Conservation (phyloP, 2,113 vertebrate species). For the Rhabdornis inornatus region DNA sequence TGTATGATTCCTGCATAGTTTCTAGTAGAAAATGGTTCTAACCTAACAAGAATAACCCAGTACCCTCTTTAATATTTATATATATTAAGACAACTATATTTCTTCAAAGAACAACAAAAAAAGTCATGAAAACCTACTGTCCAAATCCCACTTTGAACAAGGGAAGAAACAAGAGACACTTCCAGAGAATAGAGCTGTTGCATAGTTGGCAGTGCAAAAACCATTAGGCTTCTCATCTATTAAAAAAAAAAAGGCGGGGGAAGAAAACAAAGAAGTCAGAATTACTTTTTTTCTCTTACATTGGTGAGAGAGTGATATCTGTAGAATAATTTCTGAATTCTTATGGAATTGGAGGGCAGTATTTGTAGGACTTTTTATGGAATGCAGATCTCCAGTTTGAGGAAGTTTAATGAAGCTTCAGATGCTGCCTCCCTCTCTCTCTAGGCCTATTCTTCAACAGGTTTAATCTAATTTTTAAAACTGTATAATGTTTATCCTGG, state of each 20-base stretch:
- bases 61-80: neutral
- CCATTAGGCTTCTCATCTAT: constrained; percentile 82
- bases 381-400: neutral
- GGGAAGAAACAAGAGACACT: constrained; percentile 80
- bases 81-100: neutral
- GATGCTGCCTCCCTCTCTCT: neutral
- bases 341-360: neutral
- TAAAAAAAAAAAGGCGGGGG: neutral
- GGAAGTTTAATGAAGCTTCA: neutral
- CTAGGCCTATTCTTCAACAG: neutral
- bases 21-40: neutral
- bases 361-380: neutral
- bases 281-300: neutral
- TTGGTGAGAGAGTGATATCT: neutral
- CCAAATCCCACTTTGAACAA: constrained; percentile 84
- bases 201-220: constrained; percentile 86
- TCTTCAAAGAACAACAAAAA: neutral
- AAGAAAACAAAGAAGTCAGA: neutral
- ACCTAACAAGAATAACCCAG: neutral
- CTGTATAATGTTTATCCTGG: neutral
- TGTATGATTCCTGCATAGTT: neutral
- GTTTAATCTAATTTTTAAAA: neutral
- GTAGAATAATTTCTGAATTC: neutral
- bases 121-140: constrained; percentile 74
- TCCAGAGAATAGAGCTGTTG: constrained; percentile 86